Conservation (phyloP, 1,140 invertebrate genomes). For the Brachionus angularis region DNA sequence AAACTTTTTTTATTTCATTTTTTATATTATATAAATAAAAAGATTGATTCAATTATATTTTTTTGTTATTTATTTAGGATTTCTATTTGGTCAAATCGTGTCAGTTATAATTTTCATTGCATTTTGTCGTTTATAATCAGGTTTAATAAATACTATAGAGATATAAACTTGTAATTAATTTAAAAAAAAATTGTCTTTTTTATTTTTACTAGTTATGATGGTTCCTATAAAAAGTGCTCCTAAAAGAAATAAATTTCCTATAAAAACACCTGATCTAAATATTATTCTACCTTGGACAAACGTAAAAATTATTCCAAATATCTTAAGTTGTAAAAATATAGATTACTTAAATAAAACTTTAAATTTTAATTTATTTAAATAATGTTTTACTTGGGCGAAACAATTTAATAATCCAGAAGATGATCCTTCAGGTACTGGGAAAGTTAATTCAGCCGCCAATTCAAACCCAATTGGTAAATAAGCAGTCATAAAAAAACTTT, state of each 20-base stretch:
- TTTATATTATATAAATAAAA: too few species aligned
- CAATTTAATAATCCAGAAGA: constrained; percentile 81
- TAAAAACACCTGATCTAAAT: background rate
- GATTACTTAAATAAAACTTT: background rate
- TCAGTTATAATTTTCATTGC: constrained; percentile 1
- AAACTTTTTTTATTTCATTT: too few species aligned
- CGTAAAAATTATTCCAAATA: constrained; percentile 29
- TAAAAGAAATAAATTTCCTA: constrained; percentile 15
- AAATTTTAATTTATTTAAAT: background rate
- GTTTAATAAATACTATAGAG: constrained; percentile 7
- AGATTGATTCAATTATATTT: too few species aligned
- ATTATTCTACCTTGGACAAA: constrained; percentile 15
- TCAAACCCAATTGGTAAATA: constrained; percentile 91
- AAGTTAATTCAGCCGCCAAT: constrained; percentile 87
- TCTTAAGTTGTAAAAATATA: background rate
- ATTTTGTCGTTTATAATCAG: constrained; percentile 25
- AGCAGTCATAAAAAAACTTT: constrained; percentile 86
- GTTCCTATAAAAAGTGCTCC: constrained; percentile 4
- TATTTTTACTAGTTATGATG: constrained; percentile 19
- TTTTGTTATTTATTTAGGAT: too few species aligned
- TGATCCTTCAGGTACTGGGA: constrained; percentile 85
- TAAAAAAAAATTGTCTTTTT: background rate
- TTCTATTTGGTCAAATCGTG: too few species aligned
- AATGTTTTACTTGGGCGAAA: constrained; percentile 62
- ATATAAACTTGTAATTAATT: background rate